phyloP scores from a whole-genome alignment of 2,888 invertebrate genomes.

The Pollenia amentaria region DNA sequence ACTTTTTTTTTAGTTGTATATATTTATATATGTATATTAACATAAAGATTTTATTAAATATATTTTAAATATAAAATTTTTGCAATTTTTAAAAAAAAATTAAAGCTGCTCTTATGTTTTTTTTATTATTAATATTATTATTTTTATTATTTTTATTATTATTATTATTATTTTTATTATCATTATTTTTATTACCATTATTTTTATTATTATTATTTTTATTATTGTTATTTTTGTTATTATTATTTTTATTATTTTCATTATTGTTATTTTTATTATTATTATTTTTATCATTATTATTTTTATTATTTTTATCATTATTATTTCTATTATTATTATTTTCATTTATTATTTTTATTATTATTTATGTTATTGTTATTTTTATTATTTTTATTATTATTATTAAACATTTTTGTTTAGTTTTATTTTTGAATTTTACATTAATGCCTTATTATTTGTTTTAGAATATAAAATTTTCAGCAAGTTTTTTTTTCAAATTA shows the following conservation, averaged over 20 bases:
- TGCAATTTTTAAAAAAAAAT: conserved; percentile 50
- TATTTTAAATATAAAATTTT: conserved; percentile 31
- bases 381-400: background rate
- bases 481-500: conserved; percentile 55
- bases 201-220: too few relatives aligned
- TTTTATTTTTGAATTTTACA: background rate
- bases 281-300: background rate
- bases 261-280: background rate
- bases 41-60: conserved; percentile 28
- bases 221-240: background rate
- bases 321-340: too few relatives aligned
- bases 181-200: too few relatives aligned
- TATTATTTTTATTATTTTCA: background rate
- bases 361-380: too few relatives aligned
- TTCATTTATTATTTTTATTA: background rate
- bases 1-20: background rate
- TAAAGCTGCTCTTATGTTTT: conserved; percentile 71
- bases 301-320: background rate
- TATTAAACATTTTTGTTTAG: conserved; percentile 26
- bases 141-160: background rate
- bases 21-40: conserved; percentile 30
- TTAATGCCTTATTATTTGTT: conserved; percentile 19
- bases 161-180: too few relatives aligned
- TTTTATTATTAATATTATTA: too few relatives aligned
- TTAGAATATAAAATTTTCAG: conserved; percentile 66